A percentile compares a stretch with the other conserved stretches of the same genome.
phyloP scores from a whole-genome alignment of 2,888 invertebrate genomes.

The Polyommatus iphigenia region DNA sequence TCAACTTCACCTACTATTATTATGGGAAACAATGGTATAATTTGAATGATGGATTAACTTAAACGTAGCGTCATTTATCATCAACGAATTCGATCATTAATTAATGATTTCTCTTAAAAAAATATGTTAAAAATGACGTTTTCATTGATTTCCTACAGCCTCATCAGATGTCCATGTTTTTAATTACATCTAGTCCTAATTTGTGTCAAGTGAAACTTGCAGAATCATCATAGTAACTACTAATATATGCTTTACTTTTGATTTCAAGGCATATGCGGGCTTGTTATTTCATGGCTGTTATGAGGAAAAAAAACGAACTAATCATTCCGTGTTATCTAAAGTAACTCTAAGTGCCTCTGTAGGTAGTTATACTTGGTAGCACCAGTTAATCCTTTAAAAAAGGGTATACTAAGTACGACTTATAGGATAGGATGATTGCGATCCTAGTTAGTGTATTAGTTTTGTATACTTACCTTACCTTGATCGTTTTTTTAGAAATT shows the following conservation, averaged over 20 bases:
- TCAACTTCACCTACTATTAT: neutral
- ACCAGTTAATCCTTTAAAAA: too few relatives aligned
- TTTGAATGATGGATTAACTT: neutral
- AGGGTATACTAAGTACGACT: too few relatives aligned
- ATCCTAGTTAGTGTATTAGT: too few relatives aligned
- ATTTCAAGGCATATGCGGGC: neutral
- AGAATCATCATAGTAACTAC: neutral
- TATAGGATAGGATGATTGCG: too few relatives aligned
- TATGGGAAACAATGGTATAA: neutral
- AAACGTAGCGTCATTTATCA: neutral
- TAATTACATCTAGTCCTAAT: neutral
- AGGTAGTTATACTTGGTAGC: too few relatives aligned
- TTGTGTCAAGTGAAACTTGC: conserved; percentile 8
- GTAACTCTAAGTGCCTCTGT: neutral
- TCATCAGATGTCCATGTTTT: neutral
- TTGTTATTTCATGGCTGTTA: neutral
- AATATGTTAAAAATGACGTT: too few relatives aligned
- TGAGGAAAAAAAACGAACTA: neutral
- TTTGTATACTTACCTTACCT: too few relatives aligned
- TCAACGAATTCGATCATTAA: neutral
- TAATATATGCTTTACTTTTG: neutral
- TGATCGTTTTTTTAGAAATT: too few relatives aligned
- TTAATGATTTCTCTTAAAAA: too few relatives aligned
- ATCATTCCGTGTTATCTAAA: neutral
- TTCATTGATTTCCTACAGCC: neutral